These are phyloP conservation scores for Arbacia lixula DNA, from an alignment of 53 echinoderm and acorn worm species.

Conservation along the genomic window DNA sequence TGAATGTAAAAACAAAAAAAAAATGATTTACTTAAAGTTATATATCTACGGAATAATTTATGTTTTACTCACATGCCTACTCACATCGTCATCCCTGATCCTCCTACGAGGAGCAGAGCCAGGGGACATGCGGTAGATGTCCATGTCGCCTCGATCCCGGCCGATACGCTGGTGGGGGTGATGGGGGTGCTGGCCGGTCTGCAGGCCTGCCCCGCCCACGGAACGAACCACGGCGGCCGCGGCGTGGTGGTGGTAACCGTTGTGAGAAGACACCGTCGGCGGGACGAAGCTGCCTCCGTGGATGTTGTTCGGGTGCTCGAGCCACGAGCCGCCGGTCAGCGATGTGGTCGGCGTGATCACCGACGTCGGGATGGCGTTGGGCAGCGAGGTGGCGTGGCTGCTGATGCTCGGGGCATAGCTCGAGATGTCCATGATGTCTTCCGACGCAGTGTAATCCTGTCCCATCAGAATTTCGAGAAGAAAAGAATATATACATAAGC, in stretches of 20 bases:
- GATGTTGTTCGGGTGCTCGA: constrained; percentile 82
- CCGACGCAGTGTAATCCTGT: constrained; percentile 95
- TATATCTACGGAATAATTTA: no score
- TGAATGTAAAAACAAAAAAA: no score
- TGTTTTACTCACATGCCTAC: constrained; percentile 19
- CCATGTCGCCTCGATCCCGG: constrained; percentile 66
- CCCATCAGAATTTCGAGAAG: no score
- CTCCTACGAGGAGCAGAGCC: constrained; percentile 73
- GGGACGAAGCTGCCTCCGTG: constrained; percentile 95
- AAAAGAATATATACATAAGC: no score
- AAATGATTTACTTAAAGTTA: no score
- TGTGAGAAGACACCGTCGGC: constrained; percentile 76
- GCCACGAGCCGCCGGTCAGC: constrained; percentile 78
- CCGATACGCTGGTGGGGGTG: constrained; percentile 35
- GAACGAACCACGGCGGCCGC: constrained; percentile 29
- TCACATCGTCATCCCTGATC: constrained; percentile 76
- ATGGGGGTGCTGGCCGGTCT: constrained; percentile 50
- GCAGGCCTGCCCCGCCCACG: constrained; percentile 10
- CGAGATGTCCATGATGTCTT: constrained; percentile 98
- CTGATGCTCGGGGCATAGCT: constrained; percentile 58
- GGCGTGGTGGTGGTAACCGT: constrained; percentile 36
- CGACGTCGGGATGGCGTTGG: constrained; percentile 91
- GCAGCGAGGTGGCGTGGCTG: constrained; percentile 58
- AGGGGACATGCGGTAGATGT: constrained; percentile 81
- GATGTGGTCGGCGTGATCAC: constrained; percentile 95